Percentiles rank a stretch among this genome's conserved stretches.
These are phyloP conservation scores for Hylyphantes graminicola DNA, from an alignment of 1,140 invertebrate species.

Conservation along the genomic window DNA sequence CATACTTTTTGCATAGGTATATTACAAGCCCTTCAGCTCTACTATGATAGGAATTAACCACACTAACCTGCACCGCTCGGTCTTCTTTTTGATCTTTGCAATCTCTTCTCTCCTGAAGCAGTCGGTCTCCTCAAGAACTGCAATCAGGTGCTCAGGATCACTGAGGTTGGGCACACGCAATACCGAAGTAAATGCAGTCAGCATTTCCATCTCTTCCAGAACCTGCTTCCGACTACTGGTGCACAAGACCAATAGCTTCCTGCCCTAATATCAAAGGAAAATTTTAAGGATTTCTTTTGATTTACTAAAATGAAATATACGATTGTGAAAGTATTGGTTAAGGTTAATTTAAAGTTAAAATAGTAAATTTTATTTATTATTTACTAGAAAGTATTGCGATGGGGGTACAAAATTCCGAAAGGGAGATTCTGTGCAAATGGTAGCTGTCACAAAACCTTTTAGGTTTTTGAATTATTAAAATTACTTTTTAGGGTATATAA, in stretches of 20 bases:
- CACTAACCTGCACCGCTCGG: slow-evolving; percentile 75
- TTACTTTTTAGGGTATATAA: no score
- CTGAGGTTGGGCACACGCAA: slow-evolving; percentile 92
- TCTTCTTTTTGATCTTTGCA: slow-evolving; percentile 78
- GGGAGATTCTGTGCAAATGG: no score
- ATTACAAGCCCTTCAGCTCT: no score
- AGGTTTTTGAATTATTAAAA: no score
- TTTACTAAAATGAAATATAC: neutral
- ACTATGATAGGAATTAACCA: neutral
- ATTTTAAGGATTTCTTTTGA: neutral
- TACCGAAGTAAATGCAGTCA: slow-evolving; percentile 88
- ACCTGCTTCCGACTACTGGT: slow-evolving; percentile 93
- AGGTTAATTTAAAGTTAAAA: neutral
- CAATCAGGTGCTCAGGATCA: slow-evolving; percentile 83
- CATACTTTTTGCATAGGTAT: no score
- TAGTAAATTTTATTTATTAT: no score
- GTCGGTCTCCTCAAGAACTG: slow-evolving; percentile 87
- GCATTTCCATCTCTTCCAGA: slow-evolving; percentile 93
- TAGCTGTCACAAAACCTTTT: no score
- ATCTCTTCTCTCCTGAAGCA: slow-evolving; percentile 85
- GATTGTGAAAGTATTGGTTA: neutral
- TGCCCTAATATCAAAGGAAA: slow-evolving; percentile 70
- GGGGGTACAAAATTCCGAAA: no score
- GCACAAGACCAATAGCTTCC: slow-evolving; percentile 91
- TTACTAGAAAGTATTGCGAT: no score